Base-by-base conservation (phyloP, 2,888 invertebrate genomes). In the Neocrepidodera transversa region DNA sequence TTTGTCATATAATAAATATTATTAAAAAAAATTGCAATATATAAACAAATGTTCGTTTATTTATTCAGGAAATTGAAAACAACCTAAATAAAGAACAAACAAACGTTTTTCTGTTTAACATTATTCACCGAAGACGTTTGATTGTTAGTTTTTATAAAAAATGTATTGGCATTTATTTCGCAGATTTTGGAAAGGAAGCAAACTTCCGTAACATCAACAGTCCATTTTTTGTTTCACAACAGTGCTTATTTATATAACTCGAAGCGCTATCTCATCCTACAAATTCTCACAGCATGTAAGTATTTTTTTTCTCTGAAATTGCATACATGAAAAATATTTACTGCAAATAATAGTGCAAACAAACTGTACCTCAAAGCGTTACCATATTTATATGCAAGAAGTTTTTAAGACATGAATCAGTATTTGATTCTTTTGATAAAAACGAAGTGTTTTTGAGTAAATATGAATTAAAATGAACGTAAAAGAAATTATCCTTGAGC, bases 161-260 rank as follows among this genome's bases (percentile, higher is more conserved):
- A 61, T 60, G 60, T 65, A 56, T 63, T 65, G 60, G 62, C 67
- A 62, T 58, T 55, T 63, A 63, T 61, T 66, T 64, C 63, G 64
- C 67, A 63, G 65, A 67, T 67, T 65, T 67, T 58, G 50, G 48
- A 60, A 55, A 67, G 67, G 67, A 67, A 67, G 62, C 60, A 45
- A 58, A 65, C 67, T 67, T 67, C 67, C 67, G 62, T 32, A 50
- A 56, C 42, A 48, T 52, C 35, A 53, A 61, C 64, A 60, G 45
- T 51, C 47, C 42, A 52, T 55, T 51, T 54, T 50, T 60, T 55
- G 43, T 58, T 57, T 60, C 58, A 52, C 59, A 60, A 63, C 58
- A 43, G 35, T 40, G 51, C 51, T 62, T 61, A 59, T 61, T 64
- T 60, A 55, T 62, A 52, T 51, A 45, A 51, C 40, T 50, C 38